Conservation (phyloP, 2,888 invertebrate species). For the Pheosia gnoma region DNA sequence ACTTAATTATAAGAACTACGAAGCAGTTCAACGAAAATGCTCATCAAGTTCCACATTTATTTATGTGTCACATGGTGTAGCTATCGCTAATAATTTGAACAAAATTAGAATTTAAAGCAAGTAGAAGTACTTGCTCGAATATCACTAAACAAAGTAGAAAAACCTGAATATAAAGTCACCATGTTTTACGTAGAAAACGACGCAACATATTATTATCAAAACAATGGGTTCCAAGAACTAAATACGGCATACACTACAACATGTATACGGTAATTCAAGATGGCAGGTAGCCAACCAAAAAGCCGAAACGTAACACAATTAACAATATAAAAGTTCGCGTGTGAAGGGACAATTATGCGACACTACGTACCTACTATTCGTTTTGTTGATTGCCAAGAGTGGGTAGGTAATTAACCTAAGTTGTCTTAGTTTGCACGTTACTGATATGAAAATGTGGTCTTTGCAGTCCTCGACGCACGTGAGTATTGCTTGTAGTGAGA, state of each 20-base stretch:
- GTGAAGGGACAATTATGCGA: slow-evolving; percentile 54
- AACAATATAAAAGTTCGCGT: slow-evolving; percentile 50
- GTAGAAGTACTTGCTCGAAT: background rate
- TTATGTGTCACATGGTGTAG: too few relatives aligned
- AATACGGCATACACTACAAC: background rate
- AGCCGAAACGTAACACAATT: slow-evolving; percentile 36
- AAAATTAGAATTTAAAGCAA: too few relatives aligned
- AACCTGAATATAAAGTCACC: too few relatives aligned
- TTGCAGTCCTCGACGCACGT: background rate
- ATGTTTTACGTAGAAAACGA: background rate
- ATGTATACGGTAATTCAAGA: slow-evolving; percentile 22
- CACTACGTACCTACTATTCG: slow-evolving; percentile 41
- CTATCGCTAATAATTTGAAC: too few relatives aligned
- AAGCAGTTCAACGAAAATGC: too few relatives aligned
- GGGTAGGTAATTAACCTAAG: slow-evolving; percentile 27
- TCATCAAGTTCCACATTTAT: too few relatives aligned
- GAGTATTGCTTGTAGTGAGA: background rate
- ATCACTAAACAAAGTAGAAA: background rate
- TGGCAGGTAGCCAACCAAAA: slow-evolving; percentile 32
- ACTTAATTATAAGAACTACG: too few relatives aligned
- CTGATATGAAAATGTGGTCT: slow-evolving; percentile 5
- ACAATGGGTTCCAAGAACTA: background rate
- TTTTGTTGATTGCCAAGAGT: slow-evolving; percentile 52
- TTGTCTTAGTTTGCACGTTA: slow-evolving; percentile 31
- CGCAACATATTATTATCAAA: background rate